Percentiles rank a stretch among this genome's conserved stretches.
Conservation (phyloP, 2,888 invertebrate species). For the Antitype chi region DNA sequence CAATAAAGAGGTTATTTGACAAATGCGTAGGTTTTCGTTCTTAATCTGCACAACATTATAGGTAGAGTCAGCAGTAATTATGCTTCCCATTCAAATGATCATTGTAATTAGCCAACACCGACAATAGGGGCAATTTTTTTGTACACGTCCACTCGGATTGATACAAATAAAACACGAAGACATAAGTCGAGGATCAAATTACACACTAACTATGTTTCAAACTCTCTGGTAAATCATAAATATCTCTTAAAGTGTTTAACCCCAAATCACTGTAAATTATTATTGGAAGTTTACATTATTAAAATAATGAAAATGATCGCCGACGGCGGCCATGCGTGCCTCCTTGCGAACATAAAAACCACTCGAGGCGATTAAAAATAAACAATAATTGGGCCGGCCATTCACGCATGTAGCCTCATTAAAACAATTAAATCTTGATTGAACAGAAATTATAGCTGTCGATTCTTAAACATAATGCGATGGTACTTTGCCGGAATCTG, state of each 20-base stretch:
- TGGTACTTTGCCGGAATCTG: conserved; percentile 87
- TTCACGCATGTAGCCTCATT: conserved; percentile 91
- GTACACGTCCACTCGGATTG: conserved; percentile 53
- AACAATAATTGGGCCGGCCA: conserved; percentile 91
- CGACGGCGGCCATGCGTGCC: conserved; percentile 87
- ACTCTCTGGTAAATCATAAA: conserved; percentile 86
- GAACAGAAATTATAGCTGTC: conserved; percentile 91
- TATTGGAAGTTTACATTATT: conserved; percentile 91
- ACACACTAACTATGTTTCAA: conserved; percentile 82
- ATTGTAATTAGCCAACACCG: conserved; percentile 34
- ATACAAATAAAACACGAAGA: conserved; percentile 76
- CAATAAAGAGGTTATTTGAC: background rate
- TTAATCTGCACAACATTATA: background rate
- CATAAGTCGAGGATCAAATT: conserved; percentile 82
- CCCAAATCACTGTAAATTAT: conserved; percentile 91
- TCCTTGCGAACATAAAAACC: conserved; percentile 90
- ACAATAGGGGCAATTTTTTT: conserved; percentile 24
- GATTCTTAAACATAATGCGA: conserved; percentile 90
- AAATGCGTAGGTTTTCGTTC: background rate
- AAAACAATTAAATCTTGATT: conserved; percentile 91
- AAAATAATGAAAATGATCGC: conserved; percentile 91
- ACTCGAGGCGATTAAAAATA: conserved; percentile 91
- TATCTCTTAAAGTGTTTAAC: conserved; percentile 90
- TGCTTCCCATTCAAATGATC: background rate
- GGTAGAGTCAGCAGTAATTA: conserved; percentile 10